Conservation (phyloP, 1,140 invertebrate species). For the Pteromalus puparum region DNA sequence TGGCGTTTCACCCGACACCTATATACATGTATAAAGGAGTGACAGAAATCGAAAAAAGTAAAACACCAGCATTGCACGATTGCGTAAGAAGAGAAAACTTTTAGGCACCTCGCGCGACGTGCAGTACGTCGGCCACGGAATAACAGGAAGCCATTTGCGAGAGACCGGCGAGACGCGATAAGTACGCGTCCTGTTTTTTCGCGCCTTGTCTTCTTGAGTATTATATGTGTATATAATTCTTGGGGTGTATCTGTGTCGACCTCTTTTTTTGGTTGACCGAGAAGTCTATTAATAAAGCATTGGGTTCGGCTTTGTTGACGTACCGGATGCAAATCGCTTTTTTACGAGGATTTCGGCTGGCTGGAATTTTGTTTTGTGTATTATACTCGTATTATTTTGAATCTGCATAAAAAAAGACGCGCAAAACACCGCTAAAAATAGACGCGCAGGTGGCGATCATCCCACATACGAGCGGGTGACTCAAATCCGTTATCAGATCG, state of each 20-base stretch:
- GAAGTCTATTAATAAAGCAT: too few species aligned
- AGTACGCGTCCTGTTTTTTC: background rate
- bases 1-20: background rate
- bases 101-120: background rate
- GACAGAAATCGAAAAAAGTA: background rate
- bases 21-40: too few species aligned
- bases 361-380: too few species aligned
- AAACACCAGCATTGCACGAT: background rate
- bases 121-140: background rate
- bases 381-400: background rate
- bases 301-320: too few species aligned
- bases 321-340: too few species aligned
- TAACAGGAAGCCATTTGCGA: background rate
- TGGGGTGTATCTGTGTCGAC: too few species aligned
- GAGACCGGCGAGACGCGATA: background rate
- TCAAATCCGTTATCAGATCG: background rate
- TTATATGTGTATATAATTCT: background rate
- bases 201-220: background rate
- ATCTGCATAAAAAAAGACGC: background rate
- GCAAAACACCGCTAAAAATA: background rate
- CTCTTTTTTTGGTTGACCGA: background rate
- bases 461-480: too few species aligned
- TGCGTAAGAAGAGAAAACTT: background rate
- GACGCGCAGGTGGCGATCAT: too few species aligned
- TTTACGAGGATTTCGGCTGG: too few species aligned